A percentile compares a stretch with the other conserved stretches of the same genome.
Conservation (phyloP, 2,113 vertebrate species). For the Thermophis baileyi region DNA sequence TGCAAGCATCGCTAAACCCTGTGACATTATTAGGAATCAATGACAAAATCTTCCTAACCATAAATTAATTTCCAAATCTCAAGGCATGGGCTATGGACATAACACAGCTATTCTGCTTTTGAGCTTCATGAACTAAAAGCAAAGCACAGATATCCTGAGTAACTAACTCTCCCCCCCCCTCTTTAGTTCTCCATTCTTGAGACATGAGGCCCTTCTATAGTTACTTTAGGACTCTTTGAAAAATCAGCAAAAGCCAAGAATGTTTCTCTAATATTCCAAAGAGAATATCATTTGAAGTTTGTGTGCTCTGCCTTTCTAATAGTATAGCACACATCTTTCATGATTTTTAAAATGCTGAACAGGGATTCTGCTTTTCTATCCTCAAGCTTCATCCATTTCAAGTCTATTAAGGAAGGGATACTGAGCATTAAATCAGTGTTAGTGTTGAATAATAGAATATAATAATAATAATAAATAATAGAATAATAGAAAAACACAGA, state of each 20-base stretch:
- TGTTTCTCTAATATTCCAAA: background rate
- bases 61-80: background rate
- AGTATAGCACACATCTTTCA: background rate
- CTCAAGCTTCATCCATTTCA: background rate
- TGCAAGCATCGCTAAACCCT: background rate
- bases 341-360: background rate
- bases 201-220: too few species aligned
- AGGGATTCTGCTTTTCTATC: background rate
- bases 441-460: background rate
- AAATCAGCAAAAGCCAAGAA: background rate
- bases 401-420: background rate
- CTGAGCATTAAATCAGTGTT: background rate
- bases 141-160: background rate
- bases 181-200: background rate
- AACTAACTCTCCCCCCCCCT: background rate
- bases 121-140: background rate
- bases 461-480: too few species aligned
- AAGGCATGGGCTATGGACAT: background rate
- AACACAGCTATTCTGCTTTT: background rate
- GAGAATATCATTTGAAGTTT: background rate
- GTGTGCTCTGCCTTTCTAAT: background rate
- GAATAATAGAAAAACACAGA: background rate
- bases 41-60: background rate
- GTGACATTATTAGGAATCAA: background rate
- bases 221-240: background rate